Conservation (phyloP, 2,113 vertebrate species). For the human region DNA sequence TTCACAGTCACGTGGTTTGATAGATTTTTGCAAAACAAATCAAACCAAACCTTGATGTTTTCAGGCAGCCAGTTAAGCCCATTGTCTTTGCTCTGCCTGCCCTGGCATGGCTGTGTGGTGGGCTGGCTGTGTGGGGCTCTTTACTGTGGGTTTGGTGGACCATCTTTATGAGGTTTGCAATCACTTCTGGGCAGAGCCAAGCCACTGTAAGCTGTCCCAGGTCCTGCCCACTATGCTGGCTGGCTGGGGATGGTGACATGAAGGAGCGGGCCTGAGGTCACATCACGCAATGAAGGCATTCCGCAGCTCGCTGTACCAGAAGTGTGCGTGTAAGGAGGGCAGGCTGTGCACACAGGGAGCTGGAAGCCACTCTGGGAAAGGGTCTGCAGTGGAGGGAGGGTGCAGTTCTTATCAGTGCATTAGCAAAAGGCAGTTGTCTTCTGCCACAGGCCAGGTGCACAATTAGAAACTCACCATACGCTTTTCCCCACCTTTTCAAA, state of each 20-base stretch:
- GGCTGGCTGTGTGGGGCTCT: accelerated
- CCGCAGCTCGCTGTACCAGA: accelerated
- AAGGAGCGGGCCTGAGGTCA: background rate
- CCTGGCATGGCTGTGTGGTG: accelerated
- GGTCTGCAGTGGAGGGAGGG: accelerated
- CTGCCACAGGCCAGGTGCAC: background rate
- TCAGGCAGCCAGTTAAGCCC: background rate
- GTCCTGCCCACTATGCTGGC: accelerated
- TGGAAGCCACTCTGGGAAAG: accelerated
- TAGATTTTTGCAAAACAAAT: background rate
- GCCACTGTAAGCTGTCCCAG: accelerated
- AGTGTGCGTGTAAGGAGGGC: accelerated
- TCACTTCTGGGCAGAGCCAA: background rate
- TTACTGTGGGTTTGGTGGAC: background rate
- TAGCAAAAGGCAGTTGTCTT: background rate
- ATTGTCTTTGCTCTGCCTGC: background rate
- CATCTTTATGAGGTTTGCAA: background rate
- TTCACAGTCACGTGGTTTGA: accelerated
- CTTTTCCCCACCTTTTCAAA: background rate
- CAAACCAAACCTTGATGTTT: background rate
- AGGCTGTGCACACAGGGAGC: accelerated
- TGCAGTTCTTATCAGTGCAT: accelerated
- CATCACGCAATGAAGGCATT: accelerated
- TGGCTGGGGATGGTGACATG: accelerated
- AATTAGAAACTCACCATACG: accelerated